phyloP scores from a whole-genome alignment of 2,888 invertebrate species.

The Cerceris rybyensis region DNA sequence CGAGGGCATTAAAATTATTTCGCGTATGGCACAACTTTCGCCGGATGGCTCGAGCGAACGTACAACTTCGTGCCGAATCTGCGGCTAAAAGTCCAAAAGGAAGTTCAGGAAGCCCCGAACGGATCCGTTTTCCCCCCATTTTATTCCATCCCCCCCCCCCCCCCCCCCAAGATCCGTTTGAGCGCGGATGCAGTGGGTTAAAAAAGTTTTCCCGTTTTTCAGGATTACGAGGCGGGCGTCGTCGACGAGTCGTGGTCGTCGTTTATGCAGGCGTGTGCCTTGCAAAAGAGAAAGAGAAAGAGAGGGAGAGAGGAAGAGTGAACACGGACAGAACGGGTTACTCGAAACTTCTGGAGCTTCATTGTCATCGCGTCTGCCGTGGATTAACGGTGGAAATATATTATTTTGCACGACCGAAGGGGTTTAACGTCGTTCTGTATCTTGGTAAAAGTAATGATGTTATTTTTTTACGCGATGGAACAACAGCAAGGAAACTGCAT shows the following conservation, averaged over 20 bases:
- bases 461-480: not conserved
- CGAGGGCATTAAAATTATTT: too few species aligned
- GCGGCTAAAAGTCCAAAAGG: slow-evolving; percentile 6
- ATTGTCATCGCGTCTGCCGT: slow-evolving; percentile 60
- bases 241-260: not conserved
- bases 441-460: not conserved
- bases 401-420: slow-evolving; percentile 62
- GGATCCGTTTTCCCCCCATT: slow-evolving; percentile 5
- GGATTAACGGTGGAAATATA: slow-evolving; percentile 67
- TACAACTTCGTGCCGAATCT: not conserved
- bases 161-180: slow-evolving; percentile 19
- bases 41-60: not conserved
- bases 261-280: slow-evolving; percentile 9
- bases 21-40: slow-evolving; percentile 5
- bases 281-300: not conserved
- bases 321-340: not conserved
- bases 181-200: slow-evolving; percentile 45
- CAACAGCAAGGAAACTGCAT: not conserved
- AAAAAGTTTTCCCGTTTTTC: slow-evolving; percentile 71
- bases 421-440: slow-evolving; percentile 33
- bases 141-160: slow-evolving; percentile 15
- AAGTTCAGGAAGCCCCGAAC: slow-evolving; percentile 15
- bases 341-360: slow-evolving; percentile 65
- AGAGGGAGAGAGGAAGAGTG: too few species aligned
- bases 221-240: slow-evolving; percentile 61